A percentile compares a stretch with the other conserved stretches of the same genome.
Conservation (phyloP, 2,113 vertebrate genomes). For the Xiphophorus hellerii region DNA sequence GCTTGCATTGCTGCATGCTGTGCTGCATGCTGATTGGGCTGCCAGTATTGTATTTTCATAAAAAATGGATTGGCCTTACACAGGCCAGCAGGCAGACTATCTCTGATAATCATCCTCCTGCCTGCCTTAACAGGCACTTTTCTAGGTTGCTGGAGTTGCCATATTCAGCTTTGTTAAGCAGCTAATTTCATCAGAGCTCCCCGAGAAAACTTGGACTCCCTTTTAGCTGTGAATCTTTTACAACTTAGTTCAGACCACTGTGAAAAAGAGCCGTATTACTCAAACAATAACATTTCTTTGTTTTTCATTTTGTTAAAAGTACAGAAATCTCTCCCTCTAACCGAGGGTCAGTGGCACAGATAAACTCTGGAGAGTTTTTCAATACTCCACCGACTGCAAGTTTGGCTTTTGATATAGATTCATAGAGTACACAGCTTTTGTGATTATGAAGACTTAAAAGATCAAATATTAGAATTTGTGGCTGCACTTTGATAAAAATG, state of each 20-base stretch:
- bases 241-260: too few relatives aligned
- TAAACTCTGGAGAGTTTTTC: neutral
- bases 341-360: neutral
- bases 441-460: too few relatives aligned
- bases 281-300: neutral
- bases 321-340: neutral
- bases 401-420: too few relatives aligned
- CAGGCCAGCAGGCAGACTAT: conserved; percentile 39
- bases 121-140: conserved; percentile 23
- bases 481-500: too few relatives aligned
- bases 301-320: neutral
- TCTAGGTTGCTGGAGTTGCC: conserved; percentile 6
- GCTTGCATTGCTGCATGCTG: conserved; percentile 47
- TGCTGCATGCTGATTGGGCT: conserved; percentile 72
- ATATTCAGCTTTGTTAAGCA: neutral
- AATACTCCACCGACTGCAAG: neutral
- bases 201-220: neutral
- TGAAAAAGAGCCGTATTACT: too few relatives aligned
- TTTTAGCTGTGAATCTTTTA: neutral
- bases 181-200: neutral
- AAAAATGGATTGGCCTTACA: conserved; percentile 61
- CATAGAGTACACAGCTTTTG: too few relatives aligned
- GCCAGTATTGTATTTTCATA: conserved; percentile 67
- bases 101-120: conserved; percentile 35
- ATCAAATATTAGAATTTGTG: too few relatives aligned